Evolutionary conservation across 2,113 vertebrate genomes (phyloP).

Genomic region (Hipposideros armiger): DNA sequence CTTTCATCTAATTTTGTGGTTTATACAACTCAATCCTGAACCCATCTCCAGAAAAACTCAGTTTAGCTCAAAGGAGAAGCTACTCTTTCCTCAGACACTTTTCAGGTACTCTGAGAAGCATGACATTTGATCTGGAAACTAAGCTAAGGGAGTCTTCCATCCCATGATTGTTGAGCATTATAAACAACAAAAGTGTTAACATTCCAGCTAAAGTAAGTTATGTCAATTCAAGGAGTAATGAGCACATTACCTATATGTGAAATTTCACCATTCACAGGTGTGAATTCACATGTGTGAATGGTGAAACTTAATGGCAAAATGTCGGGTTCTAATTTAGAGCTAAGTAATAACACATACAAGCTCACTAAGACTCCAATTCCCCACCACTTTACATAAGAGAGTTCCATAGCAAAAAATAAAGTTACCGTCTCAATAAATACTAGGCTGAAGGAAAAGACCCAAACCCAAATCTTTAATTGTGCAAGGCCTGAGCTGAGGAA

Average conservation of each 20-base stretch:
- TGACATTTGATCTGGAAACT: background rate
- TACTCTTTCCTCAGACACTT: background rate
- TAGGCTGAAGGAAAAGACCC: background rate
- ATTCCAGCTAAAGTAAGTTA: background rate
- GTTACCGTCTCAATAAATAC: background rate
- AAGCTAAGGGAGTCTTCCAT: background rate
- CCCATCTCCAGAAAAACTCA: background rate
- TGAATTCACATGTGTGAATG: background rate
- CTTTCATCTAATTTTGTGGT: background rate
- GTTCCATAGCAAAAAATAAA: background rate
- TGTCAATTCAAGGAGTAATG: background rate
- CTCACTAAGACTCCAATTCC: background rate
- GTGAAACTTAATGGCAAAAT: background rate
- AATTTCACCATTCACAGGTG: background rate
- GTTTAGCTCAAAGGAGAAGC: background rate
- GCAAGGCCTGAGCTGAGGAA: background rate
- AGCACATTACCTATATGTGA: background rate
- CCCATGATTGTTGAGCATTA: background rate
- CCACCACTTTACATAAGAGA: conserved; percentile 21
- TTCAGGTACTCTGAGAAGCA: background rate
- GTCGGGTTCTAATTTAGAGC: background rate
- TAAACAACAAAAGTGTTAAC: background rate
- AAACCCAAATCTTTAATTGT: background rate
- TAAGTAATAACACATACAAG: too few species aligned
- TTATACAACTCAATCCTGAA: background rate